Base-by-base conservation (phyloP, 2,797 vertebrate species). In the Thamnophis elegans region DNA sequence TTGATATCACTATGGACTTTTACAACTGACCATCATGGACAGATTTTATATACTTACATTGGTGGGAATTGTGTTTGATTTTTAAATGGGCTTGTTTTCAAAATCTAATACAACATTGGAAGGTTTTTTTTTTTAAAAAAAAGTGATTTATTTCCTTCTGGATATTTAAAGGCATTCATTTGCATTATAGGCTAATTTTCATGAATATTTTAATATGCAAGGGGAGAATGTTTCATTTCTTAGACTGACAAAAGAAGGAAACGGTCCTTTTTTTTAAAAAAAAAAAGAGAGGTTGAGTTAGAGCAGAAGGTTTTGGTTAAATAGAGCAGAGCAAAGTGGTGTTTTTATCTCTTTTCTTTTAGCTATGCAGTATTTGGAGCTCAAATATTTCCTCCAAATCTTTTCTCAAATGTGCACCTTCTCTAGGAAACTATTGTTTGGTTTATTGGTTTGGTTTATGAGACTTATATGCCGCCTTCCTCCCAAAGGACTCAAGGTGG, bases 111-210 rank as follows among this genome's bases (percentile, higher is more conserved):
- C 4, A 32, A 92, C 73, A 82, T 82, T 12, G 73, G 36, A 47
- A 82, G 65, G 3, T 32, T 18, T 47, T 47, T 78, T 42, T 78
- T 42, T 78, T 42, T 0, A 36, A 13, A 85, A 93, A 13, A 90
- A 93, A n/a, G 32, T 16, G 36, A 62, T 89, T 94, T 93, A 55
- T 92, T 1, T 14, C 58, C 25, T 78, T 87, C 94, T 93, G 92
- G 55, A 90, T 65, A 92, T 68, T 42, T 53, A 51, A 36, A 93
- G 91, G 90, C 26, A 58, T 93, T 93, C 88, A 86, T 93, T 95
- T 88, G 86, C 53, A 32, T 78, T 90, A 90, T 25, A 91, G 92
- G 18, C 28, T 88, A 93, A 94, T 91, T 94, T 93, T 58, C 92
- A 85, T 91, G 5, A 59, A 82, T 89, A 47, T 0, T 91, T 95